These are phyloP conservation scores for Tupaia tana DNA, from an alignment of 2,113 vertebrate species.

Conservation along the genomic window DNA sequence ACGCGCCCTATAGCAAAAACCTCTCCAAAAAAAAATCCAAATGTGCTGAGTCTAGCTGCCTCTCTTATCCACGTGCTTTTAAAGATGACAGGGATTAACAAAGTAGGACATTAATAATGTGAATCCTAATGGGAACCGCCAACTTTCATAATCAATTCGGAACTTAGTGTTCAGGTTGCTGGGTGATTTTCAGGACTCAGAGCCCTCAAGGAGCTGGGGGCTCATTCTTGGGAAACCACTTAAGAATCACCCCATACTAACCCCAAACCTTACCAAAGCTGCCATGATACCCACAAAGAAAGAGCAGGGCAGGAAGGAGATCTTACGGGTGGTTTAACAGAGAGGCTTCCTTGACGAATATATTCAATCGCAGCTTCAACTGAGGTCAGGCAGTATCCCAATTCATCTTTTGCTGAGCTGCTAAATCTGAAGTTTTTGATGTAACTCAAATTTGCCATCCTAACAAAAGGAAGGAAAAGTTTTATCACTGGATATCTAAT, in stretches of 20 bases:
- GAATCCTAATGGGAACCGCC: neutral
- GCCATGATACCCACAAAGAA: neutral
- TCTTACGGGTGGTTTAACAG: conserved; percentile 86
- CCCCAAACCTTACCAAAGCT: neutral
- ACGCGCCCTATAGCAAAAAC: too few species aligned
- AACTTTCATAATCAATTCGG: neutral
- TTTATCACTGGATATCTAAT: neutral
- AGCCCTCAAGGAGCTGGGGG: neutral
- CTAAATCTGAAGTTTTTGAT: conserved; percentile 98
- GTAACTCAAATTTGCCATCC: conserved; percentile 99
- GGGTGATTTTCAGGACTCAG: neutral
- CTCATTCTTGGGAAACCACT: neutral
- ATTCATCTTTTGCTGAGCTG: conserved; percentile 93
- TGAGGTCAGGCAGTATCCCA: conserved; percentile 97
- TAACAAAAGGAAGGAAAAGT: conserved; percentile 75
- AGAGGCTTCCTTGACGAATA: conserved; percentile 94
- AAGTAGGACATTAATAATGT: neutral
- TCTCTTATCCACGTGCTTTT: neutral
- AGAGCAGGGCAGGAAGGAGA: neutral
- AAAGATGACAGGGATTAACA: neutral
- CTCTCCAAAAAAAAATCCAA: neutral
- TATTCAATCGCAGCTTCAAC: conserved; percentile 95
- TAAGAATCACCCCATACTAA: neutral
- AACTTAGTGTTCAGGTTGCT: neutral
- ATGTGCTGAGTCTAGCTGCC: neutral